Base-by-base conservation (phyloP, 2,888 invertebrate genomes). In the Ornithoptera alexandrae region DNA sequence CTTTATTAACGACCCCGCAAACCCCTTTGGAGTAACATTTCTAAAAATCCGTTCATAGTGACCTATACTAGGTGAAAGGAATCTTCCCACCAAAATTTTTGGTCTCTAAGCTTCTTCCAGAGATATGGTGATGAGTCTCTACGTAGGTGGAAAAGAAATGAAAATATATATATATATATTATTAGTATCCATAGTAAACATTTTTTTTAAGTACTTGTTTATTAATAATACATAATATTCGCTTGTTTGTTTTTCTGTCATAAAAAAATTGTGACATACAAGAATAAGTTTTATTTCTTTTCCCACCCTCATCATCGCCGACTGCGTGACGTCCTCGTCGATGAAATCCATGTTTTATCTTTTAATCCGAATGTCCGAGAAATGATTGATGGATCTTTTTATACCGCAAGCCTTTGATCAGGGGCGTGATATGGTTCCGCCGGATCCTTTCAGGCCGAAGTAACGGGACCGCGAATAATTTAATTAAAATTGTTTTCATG, bases 361-460 rank as follows among this genome's bases (percentile, higher is more conserved):
- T 62, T 62, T 53, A 57, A 18, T 62, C 17, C 17, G 30, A 36
- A 46, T 59, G 39, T 62, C 50, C 22, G 39, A 42, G 57, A 66
- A 58, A 65, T 70, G 70, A 70, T 70, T 66, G 70, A 70, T 70
- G 62, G 46, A 36, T 58, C 57, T 62, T 70, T 70, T 70, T 61
- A 61, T 62, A 30, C 57, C 42, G n/a, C 22, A 17, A 20, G 30
- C 30, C 65, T 69, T 62, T 62, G 69, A 65, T n/a, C 53, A n/a
- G n/a, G n/a, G 53, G 18, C 53, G 53, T n/a, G n/a, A n/a, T n/a
- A n/a, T 7, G 53, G n/a, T n/a, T 6, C 10, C 53, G 53, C 18
- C 15, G n/a, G 18, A 18, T n/a, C 53, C 53, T 7, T 53, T 53
- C 53, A 12, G 53, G 18, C n/a, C 53, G 18, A n/a, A 18, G 53